A percentile compares a stretch with the other conserved stretches of the same genome.
phyloP scores from a whole-genome alignment of 2,888 invertebrate species.

The Drosophila hamatofila region DNA sequence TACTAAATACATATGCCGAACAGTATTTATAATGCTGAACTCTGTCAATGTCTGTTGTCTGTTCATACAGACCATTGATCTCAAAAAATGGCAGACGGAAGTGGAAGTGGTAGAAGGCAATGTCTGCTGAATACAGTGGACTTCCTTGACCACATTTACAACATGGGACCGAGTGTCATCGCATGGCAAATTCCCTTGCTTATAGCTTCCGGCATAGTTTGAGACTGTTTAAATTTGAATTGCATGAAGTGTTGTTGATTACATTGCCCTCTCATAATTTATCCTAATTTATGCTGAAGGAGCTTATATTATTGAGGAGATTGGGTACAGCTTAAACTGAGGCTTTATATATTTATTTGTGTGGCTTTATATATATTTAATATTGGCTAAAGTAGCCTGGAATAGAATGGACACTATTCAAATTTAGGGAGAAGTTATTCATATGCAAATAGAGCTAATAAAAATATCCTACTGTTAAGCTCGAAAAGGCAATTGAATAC shows the following conservation, averaged over 20 bases:
- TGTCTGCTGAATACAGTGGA: neutral
- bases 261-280: neutral
- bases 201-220: neutral
- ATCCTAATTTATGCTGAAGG: neutral
- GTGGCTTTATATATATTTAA: too few relatives aligned
- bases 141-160: neutral
- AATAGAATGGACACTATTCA: neutral
- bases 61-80: constrained; percentile 1
- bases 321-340: too few relatives aligned
- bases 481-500: neutral
- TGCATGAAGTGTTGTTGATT: neutral
- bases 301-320: too few relatives aligned
- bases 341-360: too few relatives aligned
- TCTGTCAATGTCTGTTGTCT: neutral
- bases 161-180: neutral
- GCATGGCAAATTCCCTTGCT: neutral
- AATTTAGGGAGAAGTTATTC: neutral
- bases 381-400: neutral
- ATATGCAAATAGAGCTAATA: neutral
- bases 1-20: neutral
- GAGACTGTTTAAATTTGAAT: neutral
- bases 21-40: neutral
- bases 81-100: neutral
- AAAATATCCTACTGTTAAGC: neutral
- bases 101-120: neutral